Percentiles rank a stretch among this genome's conserved stretches.
phyloP scores from a whole-genome alignment of 1,140 invertebrate genomes.

The Scaptomyza graminum region DNA sequence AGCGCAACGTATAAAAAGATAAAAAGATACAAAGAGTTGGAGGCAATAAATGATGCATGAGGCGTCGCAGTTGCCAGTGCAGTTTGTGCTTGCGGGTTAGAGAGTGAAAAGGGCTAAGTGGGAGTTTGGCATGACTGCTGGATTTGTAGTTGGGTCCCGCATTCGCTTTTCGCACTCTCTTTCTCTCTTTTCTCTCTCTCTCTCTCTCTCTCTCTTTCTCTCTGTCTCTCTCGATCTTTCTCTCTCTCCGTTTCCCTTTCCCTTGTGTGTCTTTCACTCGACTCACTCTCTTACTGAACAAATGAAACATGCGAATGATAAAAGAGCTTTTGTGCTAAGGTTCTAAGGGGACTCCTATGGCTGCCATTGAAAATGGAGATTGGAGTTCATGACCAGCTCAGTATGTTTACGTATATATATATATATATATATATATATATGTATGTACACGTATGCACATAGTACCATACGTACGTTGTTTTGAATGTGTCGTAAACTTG shows the following conservation, averaged over 20 bases:
- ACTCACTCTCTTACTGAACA: constrained; percentile 57
- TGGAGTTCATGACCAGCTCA: constrained; percentile 73
- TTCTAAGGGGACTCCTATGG: constrained; percentile 43
- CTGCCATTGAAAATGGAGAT: constrained; percentile 83
- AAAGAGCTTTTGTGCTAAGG: constrained; percentile 69
- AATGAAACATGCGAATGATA: constrained; percentile 71
- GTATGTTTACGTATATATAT: background rate
- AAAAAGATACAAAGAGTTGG: constrained; percentile 37
- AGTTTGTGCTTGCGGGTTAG: constrained; percentile 19
- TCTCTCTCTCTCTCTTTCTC: background rate
- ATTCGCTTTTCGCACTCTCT: constrained; percentile 43
- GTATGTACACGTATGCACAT: too few species aligned
- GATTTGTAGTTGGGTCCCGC: constrained; percentile 46
- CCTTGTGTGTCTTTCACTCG: constrained; percentile 7
- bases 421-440: too few species aligned
- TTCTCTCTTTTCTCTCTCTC: background rate
- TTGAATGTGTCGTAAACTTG: constrained; percentile 70
- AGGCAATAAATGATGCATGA: constrained; percentile 68
- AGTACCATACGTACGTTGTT: background rate
- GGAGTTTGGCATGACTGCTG: constrained; percentile 18
- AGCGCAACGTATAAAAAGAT: constrained; percentile 47
- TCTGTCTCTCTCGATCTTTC: background rate
- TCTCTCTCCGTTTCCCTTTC: background rate
- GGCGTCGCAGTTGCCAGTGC: constrained; percentile 49
- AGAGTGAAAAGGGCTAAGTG: background rate